These are phyloP conservation scores for Hapalemur alaotrensis DNA, from an alignment of 2,797 vertebrate species.

Conservation along the genomic window DNA sequence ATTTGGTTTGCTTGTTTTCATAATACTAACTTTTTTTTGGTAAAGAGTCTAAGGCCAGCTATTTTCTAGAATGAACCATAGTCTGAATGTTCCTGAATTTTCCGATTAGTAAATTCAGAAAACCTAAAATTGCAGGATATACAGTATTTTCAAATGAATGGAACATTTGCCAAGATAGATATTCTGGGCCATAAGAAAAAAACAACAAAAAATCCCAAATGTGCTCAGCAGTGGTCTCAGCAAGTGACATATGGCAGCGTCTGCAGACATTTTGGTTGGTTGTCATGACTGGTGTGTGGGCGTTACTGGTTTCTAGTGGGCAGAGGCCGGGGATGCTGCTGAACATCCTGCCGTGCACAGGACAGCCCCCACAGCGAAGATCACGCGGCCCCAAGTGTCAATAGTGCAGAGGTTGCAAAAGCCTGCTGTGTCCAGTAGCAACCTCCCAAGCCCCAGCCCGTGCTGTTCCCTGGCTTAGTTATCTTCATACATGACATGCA, in stretches of 20 bases:
- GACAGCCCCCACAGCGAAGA: neutral
- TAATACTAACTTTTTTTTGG: neutral
- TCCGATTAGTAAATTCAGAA: neutral
- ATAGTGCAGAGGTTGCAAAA: neutral
- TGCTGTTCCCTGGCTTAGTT: neutral
- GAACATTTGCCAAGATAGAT: neutral
- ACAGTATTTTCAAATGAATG: neutral
- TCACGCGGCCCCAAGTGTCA: neutral
- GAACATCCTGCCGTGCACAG: neutral
- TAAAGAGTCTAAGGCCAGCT: neutral
- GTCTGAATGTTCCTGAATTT: neutral
- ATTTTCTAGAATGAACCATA: neutral
- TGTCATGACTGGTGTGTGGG: neutral
- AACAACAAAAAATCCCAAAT: neutral
- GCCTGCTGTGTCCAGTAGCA: rapidly evolving
- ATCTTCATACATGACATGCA: constrained; percentile 20
- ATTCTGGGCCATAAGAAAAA: neutral
- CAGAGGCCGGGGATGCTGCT: neutral
- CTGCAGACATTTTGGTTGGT: neutral
- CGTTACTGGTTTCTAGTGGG: neutral
- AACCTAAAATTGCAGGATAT: neutral
- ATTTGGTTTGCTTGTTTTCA: constrained; percentile 1
- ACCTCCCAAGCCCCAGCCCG: neutral
- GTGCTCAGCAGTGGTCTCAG: neutral
- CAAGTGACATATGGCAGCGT: neutral